A percentile compares a stretch with the other conserved stretches of the same genome.
These are phyloP conservation scores for Sebastolobus alascanus DNA, from an alignment of 2,797 vertebrate genomes.

Conservation along the genomic window DNA sequence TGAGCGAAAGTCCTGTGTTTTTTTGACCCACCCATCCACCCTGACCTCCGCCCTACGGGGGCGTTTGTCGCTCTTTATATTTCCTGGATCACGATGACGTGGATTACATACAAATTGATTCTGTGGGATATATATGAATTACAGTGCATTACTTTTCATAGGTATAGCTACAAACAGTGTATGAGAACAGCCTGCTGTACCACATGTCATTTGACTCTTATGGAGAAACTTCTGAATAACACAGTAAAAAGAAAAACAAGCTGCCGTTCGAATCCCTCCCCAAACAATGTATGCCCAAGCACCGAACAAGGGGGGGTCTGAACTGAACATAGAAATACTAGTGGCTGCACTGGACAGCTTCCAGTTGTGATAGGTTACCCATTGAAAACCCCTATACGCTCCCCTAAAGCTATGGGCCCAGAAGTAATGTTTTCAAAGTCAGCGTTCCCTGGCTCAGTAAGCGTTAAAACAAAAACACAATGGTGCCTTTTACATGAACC, in stretches of 20 bases:
- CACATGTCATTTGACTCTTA: background rate
- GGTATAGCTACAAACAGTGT: too few species aligned
- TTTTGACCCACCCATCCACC: too few species aligned
- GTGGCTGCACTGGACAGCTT: background rate
- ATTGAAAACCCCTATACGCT: background rate
- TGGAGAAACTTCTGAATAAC: background rate
- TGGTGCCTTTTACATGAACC: background rate
- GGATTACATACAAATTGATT: background rate
- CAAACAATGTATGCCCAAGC: background rate
- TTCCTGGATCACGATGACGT: background rate
- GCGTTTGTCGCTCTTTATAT: background rate
- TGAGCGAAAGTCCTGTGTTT: too few species aligned
- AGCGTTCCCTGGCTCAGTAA: background rate
- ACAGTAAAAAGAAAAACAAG: background rate
- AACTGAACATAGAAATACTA: background rate
- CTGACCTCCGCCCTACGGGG: too few species aligned
- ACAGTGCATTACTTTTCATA: background rate
- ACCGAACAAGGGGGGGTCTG: background rate
- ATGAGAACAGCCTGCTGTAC: too few species aligned
- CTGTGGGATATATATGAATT: background rate
- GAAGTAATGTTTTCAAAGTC: background rate
- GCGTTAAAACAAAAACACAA: conserved; percentile 11
- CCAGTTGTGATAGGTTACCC: background rate
- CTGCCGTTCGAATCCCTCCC: too few species aligned
- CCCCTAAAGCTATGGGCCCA: background rate